Percentiles rank a stretch among this genome's conserved stretches.
These are phyloP conservation scores for Listronotus oregonensis DNA, from an alignment of 1,140 invertebrate species.

Conservation along the genomic window DNA sequence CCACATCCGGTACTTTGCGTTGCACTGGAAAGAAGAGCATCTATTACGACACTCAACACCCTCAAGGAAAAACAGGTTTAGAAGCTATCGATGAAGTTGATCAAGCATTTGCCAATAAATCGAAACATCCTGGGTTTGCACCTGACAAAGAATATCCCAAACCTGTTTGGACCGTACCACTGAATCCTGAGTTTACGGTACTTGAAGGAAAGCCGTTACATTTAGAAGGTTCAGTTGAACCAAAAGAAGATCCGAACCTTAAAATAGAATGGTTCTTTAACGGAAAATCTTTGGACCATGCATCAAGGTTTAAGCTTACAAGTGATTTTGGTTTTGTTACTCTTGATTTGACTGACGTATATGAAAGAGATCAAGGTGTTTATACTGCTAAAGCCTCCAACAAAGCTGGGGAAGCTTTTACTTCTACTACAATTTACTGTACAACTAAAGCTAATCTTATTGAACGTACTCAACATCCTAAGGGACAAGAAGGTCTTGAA, in stretches of 20 bases:
- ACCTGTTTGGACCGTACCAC: constrained; percentile 84
- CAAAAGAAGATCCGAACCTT: constrained; percentile 95
- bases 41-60: constrained; percentile 87
- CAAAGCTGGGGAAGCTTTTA: constrained; percentile 87
- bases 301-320: constrained; percentile 83
- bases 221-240: constrained; percentile 92
- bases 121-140: constrained; percentile 65
- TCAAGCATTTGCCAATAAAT: constrained; percentile 73
- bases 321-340: constrained; percentile 93
- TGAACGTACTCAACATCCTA: constrained; percentile 89
- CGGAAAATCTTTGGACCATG: constrained; percentile 83
- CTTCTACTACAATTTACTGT: constrained; percentile 85
- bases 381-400: constrained; percentile 91
- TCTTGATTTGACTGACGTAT: constrained; percentile 84
- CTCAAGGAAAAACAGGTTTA: constrained; percentile 82
- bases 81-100: constrained; percentile 86
- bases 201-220: constrained; percentile 89
- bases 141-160: constrained; percentile 81
- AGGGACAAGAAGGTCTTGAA: constrained; percentile 87
- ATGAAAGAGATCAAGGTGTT: constrained; percentile 92
- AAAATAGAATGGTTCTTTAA: constrained; percentile 95
- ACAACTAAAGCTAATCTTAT: constrained; percentile 81
- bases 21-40: constrained; percentile 80
- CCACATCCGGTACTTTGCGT: constrained; percentile 84
- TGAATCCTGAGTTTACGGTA: constrained; percentile 81